Base-by-base conservation (phyloP, 1,140 invertebrate genomes). In the Musca vetustissima region DNA sequence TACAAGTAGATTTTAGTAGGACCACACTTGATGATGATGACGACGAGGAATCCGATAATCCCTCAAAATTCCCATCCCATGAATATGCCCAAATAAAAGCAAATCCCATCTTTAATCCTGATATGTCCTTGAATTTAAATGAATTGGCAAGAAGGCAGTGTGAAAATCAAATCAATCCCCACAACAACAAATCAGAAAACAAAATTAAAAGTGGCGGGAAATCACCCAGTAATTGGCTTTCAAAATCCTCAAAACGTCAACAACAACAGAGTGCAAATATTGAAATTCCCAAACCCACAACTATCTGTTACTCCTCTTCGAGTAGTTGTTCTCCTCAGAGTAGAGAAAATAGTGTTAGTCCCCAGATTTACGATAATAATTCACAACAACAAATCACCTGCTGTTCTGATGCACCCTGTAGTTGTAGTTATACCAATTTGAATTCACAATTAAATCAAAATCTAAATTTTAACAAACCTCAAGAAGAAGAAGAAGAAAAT, bases 351-450 rank as follows among this genome's bases (percentile, higher is more conserved):
- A 52, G 49, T 52, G 49, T 52, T 52, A 43, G 32, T 43, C 32
- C 36, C 4, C 55, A 32, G 8, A 28, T 8, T 8, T 43, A 11
- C 36, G 7, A 11, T 28, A 28, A 28, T 28, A 43, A 43, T 43
- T 11, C 36, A 3, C 8, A 3, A 28, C 36, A 6, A 1, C 36
- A 6, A 43, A 43, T 43, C 36, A 43, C 36, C 36, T 43, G 36
- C 36, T 43, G 36, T 13, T 43, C 36, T 13, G 36, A 43, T 43
- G 36, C 36, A 43, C 36, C 36, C 36, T 43, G 36, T 52, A 28
- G 47, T 21, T 7, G 57, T 47, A 70, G 53, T 53, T 36, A 48
- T 52, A 66, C 32, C 53, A 65, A 21, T 32, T 57, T 50, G 19
- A 66, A 50, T 48, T 15, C 36, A 3, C 24, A 66, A 47, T 48